phyloP scores from a whole-genome alignment of 2,797 vertebrate genomes.

The Syngnathus acus region DNA sequence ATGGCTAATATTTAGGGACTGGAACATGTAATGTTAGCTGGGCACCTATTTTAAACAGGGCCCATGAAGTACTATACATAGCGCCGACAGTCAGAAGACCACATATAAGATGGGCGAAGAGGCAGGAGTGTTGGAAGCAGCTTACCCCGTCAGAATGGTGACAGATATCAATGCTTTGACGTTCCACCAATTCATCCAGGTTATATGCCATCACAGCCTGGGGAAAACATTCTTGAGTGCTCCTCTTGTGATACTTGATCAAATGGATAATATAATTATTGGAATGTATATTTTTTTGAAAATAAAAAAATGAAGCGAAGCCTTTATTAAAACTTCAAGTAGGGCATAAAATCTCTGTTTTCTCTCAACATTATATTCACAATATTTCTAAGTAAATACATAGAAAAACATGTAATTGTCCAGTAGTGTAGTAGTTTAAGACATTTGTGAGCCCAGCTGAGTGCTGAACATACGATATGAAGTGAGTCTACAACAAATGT shows the following conservation, averaged over 20 bases:
- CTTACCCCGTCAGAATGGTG: constrained; percentile 33
- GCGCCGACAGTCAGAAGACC: constrained; percentile 64
- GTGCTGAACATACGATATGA: not conserved
- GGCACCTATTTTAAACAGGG: constrained; percentile 72
- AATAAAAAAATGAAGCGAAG: not conserved
- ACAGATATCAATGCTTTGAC: constrained; percentile 54
- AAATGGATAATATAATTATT: too few species aligned
- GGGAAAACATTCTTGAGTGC: not conserved
- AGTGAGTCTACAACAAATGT: not conserved
- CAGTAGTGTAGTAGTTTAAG: not conserved
- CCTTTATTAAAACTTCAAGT: not conserved
- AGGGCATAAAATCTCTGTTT: not conserved
- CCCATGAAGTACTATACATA: constrained; percentile 74
- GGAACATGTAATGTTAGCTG: constrained; percentile 78
- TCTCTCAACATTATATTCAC: not conserved
- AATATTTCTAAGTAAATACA: not conserved
- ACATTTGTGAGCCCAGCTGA: not conserved
- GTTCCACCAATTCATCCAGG: constrained; percentile 19
- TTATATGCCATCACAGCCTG: not conserved
- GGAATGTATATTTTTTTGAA: not conserved
- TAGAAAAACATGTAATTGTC: not conserved
- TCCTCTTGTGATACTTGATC: too few species aligned
- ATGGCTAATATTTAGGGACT: constrained; percentile 80
- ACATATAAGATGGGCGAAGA: constrained; percentile 61
- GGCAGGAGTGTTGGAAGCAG: constrained; percentile 38